Base-by-base conservation (phyloP, 2,797 vertebrate species). In the Carapus acus region DNA sequence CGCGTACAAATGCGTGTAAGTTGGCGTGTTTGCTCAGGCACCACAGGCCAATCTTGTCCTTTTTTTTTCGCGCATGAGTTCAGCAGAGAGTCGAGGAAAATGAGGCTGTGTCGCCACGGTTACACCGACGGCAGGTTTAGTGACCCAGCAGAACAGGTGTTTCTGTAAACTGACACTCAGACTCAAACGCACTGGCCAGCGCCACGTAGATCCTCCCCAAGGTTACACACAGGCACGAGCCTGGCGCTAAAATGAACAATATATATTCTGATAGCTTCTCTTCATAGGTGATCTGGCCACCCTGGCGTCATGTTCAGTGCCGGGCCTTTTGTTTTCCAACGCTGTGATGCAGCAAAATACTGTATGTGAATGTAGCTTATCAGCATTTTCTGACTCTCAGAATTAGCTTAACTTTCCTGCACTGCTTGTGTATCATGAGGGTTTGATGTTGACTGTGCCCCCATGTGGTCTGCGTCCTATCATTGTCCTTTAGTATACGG, bases 101-200 rank as follows among this genome's bases (percentile, higher is more conserved):
- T 14, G 19, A 50, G 57, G 39, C 34, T 16, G 37, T 48, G 77
- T 85, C 79, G 59, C 74, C 80, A 29, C 2, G 83, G 79, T 77
- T 71, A 83, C 70, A 12, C 60, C 76, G 70, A 78, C 78, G 71
- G 69, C 62, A 71, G 61, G 58, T 41, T 74, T 58, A 62, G 62
- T 62, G 67, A 66, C 49, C 69, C 33, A 58, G 56, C 45, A 61
- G 70, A 81, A 74, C 86, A 87, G 85, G 83, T 88, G 86, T 82
- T 77, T 81, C 72, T 82, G 84, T 87, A 87, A 89, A 76, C 54
- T 16, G 84, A 87, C 73, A 85, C 85, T 75, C 45, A 29, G 8
- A 62, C 64, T 77, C 74, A 68, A 48, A 62, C 57, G 66, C 23
- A 19, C 9, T 19, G 22, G 62, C 58, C 67, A 75, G 50, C 51